phyloP scores from a whole-genome alignment of 2,888 invertebrate genomes.

The Trissolcus brochymenae region DNA sequence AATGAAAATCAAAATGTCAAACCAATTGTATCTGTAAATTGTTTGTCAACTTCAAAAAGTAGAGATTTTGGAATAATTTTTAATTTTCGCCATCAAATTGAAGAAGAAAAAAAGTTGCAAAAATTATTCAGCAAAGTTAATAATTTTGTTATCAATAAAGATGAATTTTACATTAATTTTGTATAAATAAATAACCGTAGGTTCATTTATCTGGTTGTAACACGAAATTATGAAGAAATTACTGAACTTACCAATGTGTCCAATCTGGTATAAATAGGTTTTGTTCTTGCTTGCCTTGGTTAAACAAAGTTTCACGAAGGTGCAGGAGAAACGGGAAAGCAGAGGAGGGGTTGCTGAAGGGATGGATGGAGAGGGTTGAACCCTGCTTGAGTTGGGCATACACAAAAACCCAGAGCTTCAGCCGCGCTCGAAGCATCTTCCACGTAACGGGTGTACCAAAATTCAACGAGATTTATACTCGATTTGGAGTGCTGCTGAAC shows the following conservation, averaged over 20 bases:
- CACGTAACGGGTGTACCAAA: slow-evolving; percentile 64
- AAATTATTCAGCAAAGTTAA: too few relatives aligned
- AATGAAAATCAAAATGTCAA: too few relatives aligned
- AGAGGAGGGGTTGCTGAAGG: slow-evolving; percentile 37
- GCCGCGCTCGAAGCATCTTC: slow-evolving; percentile 66
- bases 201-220: too few relatives aligned
- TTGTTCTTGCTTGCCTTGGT: slow-evolving; percentile 74
- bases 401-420: slow-evolving; percentile 72
- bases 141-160: too few relatives aligned
- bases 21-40: too few relatives aligned
- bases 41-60: too few relatives aligned
- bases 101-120: too few relatives aligned
- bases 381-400: slow-evolving; percentile 68
- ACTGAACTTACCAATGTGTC: slow-evolving; percentile 59
- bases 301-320: slow-evolving; percentile 74
- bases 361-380: slow-evolving; percentile 63
- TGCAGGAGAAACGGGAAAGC: slow-evolving; percentile 54
- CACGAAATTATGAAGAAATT: slow-evolving; percentile 44
- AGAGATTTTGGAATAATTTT: too few relatives aligned
- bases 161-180: too few relatives aligned
- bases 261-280: slow-evolving; percentile 74
- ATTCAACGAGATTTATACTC: slow-evolving; percentile 1
- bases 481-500: too few relatives aligned
- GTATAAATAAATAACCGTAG: too few relatives aligned
- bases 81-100: too few relatives aligned